phyloP scores from a whole-genome alignment of 23 tunicate species.

The Ciona savignyi region DNA sequence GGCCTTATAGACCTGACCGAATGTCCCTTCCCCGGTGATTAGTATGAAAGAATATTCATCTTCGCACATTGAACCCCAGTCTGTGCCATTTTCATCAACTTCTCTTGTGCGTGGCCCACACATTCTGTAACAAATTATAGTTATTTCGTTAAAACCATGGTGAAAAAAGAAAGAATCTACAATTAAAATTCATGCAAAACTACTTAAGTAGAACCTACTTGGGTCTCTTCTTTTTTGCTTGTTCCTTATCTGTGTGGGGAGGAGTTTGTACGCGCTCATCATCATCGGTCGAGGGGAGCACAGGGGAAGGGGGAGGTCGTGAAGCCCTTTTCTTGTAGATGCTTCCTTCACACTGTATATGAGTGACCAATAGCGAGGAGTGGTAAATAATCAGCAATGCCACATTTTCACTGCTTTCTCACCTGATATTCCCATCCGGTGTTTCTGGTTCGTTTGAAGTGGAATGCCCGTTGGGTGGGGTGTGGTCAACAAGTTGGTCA shows the following conservation, averaged over 20 bases:
- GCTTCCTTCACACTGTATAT: background rate
- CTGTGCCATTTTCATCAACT: conserved; percentile 25
- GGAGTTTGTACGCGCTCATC: conserved; percentile 53
- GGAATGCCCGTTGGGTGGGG: too few species aligned
- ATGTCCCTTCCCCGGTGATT: conserved; percentile 96
- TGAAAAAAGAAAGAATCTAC: background rate
- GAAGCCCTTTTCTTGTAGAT: conserved; percentile 32
- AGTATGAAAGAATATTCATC: conserved; percentile 71
- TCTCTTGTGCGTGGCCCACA: conserved; percentile 73
- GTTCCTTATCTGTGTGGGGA: conserved; percentile 43
- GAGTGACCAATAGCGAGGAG: background rate
- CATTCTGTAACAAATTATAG: conserved; percentile 1
- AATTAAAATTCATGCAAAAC: too few species aligned
- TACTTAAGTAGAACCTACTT: too few species aligned
- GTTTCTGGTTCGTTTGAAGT: too few species aligned
- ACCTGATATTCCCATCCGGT: too few species aligned
- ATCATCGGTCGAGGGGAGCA: conserved; percentile 28
- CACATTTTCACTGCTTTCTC: too few species aligned
- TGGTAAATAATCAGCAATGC: background rate
- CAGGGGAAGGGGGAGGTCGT: conserved; percentile 88
- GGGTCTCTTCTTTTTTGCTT: conserved; percentile 42
- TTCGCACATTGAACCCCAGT: conserved; percentile 80
- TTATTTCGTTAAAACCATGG: background rate
- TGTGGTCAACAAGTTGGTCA: too few species aligned
- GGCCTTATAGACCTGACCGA: too few species aligned